Base-by-base conservation (phyloP, 1,140 invertebrate species). In the Drosophila oshimai region DNA sequence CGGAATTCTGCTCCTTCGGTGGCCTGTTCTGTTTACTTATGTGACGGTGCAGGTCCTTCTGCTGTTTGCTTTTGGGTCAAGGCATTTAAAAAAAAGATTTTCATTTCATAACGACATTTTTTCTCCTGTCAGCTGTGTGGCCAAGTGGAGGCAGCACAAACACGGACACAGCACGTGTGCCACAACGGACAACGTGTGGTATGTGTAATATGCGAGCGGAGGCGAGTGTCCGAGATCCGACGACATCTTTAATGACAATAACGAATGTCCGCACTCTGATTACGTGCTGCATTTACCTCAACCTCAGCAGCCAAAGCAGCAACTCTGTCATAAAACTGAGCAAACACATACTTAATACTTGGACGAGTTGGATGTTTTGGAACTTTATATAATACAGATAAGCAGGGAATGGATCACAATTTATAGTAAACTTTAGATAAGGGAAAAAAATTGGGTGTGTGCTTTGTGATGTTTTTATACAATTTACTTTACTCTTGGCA, bases 1-100 rank as follows among this genome's bases (percentile, higher is more conserved):
- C 17, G 61, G 61, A 41, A 41, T 51, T 54, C 37, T 39, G 28
- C 53, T 31, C 26, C 60, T n/a, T n/a, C n/a, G n/a, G n/a, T 22
- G 29, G 18, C 33, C 12, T 28, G 13, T 24, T 22, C 34, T 84
- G 80, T 84, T 84, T 84, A 79, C 74, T 79, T 70, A 68, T 49
- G 55, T 71, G 41, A 33, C n/a, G 20, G 20, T 20, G 18, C 47
- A 41, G 17, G 26, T 29, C 31, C 26, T 20, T 22, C 46, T 61
- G 39, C 41, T 67, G 81, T 86, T 84, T 84, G 80, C 71, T 72
- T 79, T 80, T 64, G 75, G 81, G 79, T 84, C 79, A 86, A 64
- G 75, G 75, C 60, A 87, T 86, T 86, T 67, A 57, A 69, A 68
- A 33, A 31, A 39, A 28, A 60, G 72, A 86, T 76, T 86, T 86